These are phyloP conservation scores for Varanus komodoensis DNA, from an alignment of 2,113 vertebrate species.

Conservation along the genomic window DNA sequence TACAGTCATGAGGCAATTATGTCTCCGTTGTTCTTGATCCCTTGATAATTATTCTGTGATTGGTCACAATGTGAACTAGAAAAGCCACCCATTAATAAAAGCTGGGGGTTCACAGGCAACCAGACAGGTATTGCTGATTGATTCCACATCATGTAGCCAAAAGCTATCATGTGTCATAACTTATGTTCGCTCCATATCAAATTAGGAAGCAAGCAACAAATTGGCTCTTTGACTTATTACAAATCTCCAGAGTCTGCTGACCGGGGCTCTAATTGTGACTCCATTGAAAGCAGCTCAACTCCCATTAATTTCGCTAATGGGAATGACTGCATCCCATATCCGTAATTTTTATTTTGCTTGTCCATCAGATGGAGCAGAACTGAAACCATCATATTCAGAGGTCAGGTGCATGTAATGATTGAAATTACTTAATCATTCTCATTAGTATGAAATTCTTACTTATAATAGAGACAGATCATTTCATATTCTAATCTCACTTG, in stretches of 20 bases:
- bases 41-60: not conserved
- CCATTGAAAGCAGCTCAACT: not conserved
- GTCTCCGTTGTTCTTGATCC: not conserved
- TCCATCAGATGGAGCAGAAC: not conserved
- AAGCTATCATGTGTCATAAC: not conserved
- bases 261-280: conserved; percentile 5
- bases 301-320: conserved; percentile 32
- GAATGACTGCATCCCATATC: not conserved
- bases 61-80: not conserved
- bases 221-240: not conserved
- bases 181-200: conserved; percentile 15
- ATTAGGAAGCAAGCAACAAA: conserved; percentile 4
- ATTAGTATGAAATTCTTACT: not conserved
- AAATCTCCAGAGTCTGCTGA: not conserved
- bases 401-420: not conserved
- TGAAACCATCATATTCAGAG: not conserved
- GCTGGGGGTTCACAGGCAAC: not conserved
- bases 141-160: not conserved
- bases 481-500: conserved; percentile 1
- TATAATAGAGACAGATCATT: not conserved
- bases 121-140: conserved; percentile 1
- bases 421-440: conserved; percentile 4
- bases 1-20: not conserved
- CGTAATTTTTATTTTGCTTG: conserved; percentile 13
- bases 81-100: not conserved